Percentiles rank a stretch among this genome's conserved stretches.
phyloP scores from a whole-genome alignment of 2,797 vertebrate species.

The Leucoraja ocellata region DNA sequence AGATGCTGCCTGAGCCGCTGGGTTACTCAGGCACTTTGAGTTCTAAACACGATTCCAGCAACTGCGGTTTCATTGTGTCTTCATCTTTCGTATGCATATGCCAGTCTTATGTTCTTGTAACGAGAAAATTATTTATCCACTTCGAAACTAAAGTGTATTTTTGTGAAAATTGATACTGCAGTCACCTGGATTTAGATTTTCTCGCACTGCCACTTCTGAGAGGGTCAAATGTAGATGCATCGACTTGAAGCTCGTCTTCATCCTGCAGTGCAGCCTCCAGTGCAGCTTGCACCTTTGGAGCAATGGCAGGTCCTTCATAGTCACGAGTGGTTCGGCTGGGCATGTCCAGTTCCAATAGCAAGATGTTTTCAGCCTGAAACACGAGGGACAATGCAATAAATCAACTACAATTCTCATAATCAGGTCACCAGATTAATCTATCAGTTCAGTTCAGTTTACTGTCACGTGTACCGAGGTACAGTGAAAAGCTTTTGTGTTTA shows the following conservation, averaged over 20 bases:
- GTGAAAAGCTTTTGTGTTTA: no score
- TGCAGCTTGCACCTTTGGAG: conserved; percentile 85
- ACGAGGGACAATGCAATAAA: conserved; percentile 38
- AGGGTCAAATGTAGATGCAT: conserved; percentile 71
- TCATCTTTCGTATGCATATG: no score
- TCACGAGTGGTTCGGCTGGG: conserved; percentile 81
- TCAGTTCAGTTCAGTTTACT: no score
- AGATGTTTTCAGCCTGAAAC: conserved; percentile 82
- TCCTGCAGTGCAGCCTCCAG: conserved; percentile 87
- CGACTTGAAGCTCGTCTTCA: conserved; percentile 92
- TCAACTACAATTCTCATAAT: not conserved
- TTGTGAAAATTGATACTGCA: not conserved
- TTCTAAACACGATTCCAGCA: no score
- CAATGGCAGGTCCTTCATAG: conserved; percentile 84
- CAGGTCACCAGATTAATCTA: not conserved
- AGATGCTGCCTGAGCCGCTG: no score
- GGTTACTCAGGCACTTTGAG: no score
- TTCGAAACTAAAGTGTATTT: not conserved
- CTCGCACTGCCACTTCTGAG: conserved; percentile 50
- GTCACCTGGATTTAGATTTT: conserved; percentile 84
- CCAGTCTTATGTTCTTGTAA: not conserved
- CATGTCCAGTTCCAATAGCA: conserved; percentile 78
- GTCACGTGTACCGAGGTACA: no score
- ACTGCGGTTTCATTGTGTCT: no score
- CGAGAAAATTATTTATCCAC: not conserved